Percentiles rank a stretch among this genome's conserved stretches.
These are phyloP conservation scores for Pangasius mekongensis DNA, from an alignment of 2,797 vertebrate species.

Conservation along the genomic window DNA sequence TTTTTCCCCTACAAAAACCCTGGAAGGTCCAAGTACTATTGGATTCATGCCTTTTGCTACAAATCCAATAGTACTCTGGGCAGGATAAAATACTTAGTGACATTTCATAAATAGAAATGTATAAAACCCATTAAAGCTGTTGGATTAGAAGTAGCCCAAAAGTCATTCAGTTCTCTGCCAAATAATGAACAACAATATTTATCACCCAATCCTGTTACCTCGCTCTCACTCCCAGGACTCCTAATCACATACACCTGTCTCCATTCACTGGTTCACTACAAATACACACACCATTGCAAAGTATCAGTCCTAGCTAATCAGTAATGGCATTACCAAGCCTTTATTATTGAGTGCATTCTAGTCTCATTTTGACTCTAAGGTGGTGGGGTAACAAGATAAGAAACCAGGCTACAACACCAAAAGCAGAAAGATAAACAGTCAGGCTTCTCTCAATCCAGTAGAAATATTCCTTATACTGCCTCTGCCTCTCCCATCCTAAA, in stretches of 20 bases:
- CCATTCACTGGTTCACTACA: not conserved
- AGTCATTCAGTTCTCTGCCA: not conserved
- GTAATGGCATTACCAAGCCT: not conserved
- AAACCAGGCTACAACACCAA: not conserved
- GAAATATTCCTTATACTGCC: not conserved
- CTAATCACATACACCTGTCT: constrained; percentile 1
- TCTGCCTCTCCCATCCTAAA: not conserved
- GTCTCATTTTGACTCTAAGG: not conserved
- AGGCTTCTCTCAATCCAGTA: not conserved
- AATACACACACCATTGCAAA: not conserved
- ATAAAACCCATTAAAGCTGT: not conserved
- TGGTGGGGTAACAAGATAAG: not conserved
- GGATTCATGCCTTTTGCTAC: not conserved
- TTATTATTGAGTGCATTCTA: not conserved
- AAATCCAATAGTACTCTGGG: not conserved
- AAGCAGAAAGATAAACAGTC: not conserved
- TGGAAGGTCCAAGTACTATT: too few species aligned
- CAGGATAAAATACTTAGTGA: not conserved
- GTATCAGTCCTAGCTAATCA: not conserved
- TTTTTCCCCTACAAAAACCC: not conserved
- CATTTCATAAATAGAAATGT: not conserved
- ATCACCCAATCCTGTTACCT: not conserved
- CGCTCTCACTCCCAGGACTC: not conserved
- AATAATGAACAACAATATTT: not conserved
- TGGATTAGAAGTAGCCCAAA: not conserved